These are phyloP conservation scores for Palloptera scutellata DNA, from an alignment of 2,888 invertebrate genomes.

Conservation along the genomic window DNA sequence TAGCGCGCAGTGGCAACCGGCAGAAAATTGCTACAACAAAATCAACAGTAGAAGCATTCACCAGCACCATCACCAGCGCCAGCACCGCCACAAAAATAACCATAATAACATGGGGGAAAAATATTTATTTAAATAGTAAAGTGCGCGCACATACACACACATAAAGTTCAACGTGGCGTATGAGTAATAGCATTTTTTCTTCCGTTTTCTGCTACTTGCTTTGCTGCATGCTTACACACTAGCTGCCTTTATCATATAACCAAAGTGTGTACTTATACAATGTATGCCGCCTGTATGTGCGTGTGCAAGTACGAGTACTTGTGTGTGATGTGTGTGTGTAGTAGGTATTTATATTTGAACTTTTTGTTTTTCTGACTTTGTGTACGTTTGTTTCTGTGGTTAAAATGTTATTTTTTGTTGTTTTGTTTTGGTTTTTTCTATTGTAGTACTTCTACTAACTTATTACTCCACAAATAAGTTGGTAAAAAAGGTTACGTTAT, in stretches of 20 bases:
- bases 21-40: background rate
- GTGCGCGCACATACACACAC: background rate
- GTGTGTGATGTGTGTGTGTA: background rate
- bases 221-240: background rate
- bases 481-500: too few relatives aligned
- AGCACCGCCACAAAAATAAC: background rate
- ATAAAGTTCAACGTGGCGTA: conserved; percentile 27
- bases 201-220: conserved; percentile 12
- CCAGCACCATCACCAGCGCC: background rate
- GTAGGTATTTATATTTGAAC: background rate
- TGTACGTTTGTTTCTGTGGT: too few relatives aligned
- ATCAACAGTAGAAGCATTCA: conserved; percentile 10
- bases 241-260: background rate
- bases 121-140: background rate
- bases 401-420: too few relatives aligned
- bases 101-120: conserved; percentile 12
- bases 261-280: background rate
- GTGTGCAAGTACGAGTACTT: background rate
- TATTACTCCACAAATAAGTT: too few relatives aligned
- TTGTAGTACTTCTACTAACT: too few relatives aligned
- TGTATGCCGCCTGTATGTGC: background rate
- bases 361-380: background rate
- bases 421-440: too few relatives aligned
- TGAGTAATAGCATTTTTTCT: conserved; percentile 34
- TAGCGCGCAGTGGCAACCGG: background rate